Percentiles rank a stretch among this genome's conserved stretches.
These are phyloP conservation scores for Hylyphantes graminicola DNA, from an alignment of 1,140 invertebrate species.

Conservation along the genomic window DNA sequence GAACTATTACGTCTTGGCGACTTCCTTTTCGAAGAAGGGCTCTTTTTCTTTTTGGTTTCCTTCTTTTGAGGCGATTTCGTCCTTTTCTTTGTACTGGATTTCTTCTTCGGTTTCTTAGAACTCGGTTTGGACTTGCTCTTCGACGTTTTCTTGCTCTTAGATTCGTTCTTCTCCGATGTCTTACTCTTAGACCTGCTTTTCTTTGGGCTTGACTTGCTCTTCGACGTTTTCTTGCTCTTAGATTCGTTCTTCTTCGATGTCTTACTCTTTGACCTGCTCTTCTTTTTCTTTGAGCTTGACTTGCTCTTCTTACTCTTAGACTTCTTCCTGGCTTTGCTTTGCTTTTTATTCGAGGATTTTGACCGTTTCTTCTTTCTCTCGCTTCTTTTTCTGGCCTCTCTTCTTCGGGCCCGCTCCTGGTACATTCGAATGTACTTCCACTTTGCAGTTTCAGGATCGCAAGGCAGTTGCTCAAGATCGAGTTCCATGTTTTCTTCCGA, in stretches of 20 bases:
- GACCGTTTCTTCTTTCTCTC: background rate
- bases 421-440: constrained; percentile 21
- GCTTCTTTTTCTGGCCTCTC: background rate
- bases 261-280: background rate
- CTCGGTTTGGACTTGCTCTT: background rate
- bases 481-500: background rate
- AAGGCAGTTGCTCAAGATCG: background rate
- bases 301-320: background rate
- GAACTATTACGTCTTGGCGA: too few relatives aligned
- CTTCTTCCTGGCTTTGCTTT: background rate
- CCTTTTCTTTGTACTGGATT: background rate
- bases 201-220: background rate
- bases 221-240: background rate
- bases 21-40: too few relatives aligned
- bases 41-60: too few relatives aligned
- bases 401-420: background rate
- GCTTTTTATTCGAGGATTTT: too few relatives aligned
- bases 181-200: too few relatives aligned
- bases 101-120: background rate
- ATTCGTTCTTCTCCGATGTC: background rate
- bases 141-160: background rate
- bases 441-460: constrained; percentile 28
- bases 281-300: background rate
- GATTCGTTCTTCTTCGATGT: background rate
- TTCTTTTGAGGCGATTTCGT: background rate